Conservation (phyloP, 2,888 invertebrate species). For the Gastrophysa polygoni region DNA sequence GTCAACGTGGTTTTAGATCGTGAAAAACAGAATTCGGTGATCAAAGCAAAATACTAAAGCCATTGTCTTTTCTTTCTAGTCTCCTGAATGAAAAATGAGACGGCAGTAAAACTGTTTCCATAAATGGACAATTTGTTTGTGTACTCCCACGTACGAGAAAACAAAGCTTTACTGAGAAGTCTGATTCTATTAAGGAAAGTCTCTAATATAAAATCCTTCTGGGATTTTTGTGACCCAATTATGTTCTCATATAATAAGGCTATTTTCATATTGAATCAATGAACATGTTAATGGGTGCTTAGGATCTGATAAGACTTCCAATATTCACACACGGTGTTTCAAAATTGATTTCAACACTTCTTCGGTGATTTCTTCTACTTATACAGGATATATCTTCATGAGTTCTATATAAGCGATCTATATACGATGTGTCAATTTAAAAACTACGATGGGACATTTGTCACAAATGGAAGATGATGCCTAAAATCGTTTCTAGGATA, state of each 20-base stretch:
- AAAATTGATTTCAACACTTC: no score
- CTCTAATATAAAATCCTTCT: conserved; percentile 5
- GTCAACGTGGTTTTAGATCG: neutral
- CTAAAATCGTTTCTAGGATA: no score
- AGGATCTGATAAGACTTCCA: no score
- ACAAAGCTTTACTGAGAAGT: conserved; percentile 39
- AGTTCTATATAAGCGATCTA: no score
- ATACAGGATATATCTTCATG: no score
- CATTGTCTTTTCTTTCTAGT: conserved; percentile 36
- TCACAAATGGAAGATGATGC: no score
- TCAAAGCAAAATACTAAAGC: neutral
- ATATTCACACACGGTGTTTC: no score
- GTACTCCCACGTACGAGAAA: conserved; percentile 30
- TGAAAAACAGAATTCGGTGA: neutral
- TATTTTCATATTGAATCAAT: neutral
- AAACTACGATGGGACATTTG: no score
- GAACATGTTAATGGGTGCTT: no score
- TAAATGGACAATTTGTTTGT: conserved; percentile 8
- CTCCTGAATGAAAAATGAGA: conserved; percentile 28
- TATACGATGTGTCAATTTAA: no score
- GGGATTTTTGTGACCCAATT: conserved; percentile 14
- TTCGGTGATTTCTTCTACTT: no score
- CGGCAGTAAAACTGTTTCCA: conserved; percentile 3
- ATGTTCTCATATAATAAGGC: neutral
- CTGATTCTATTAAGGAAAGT: conserved; percentile 30